Evolutionary conservation across 1,140 invertebrate species (phyloP), one percentile per base, ranked within the genome.

Genomic region (Chelonus insularis): DNA sequence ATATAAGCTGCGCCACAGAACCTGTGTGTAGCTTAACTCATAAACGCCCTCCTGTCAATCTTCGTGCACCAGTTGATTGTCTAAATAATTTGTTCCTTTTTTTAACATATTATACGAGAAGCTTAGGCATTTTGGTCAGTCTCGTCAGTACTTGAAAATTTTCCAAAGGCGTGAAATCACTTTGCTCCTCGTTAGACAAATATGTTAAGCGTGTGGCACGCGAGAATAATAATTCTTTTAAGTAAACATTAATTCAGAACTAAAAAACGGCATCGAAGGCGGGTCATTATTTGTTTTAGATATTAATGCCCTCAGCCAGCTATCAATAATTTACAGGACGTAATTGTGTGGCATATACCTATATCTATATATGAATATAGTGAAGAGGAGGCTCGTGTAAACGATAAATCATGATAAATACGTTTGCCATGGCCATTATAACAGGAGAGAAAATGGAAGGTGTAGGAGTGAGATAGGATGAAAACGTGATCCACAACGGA

Each of bases 321-420:
- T 69, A 77, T 75, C 70, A 66, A 75, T 77, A 77, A 76, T 72
- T 77, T 66, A 75, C 65, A 32, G 56, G 61, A 66, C 68, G 72
- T 74, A 77, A 75, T 78, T 68, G 69, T 67, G 70, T 67, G 66
- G 67, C 67, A 59, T 54, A 59, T 52, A 47, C 39, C 25, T 43
- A 43, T 12, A 52, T 18, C 48, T 41, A 48, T 55, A 45, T 25
- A 37, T 47, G 47, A 50, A 41, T 63, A 39, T 54, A 50, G 51
- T 18, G 36, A 60, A 70, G 63, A 70, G 64, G 61, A 68, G 63
- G 63, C 69, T 69, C 72, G 72, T 78, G 74, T 79, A 77, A 78
- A 79, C 76, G 68, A 78, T 79, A 77, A 79, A 79, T 79, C 77
- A 79, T 73, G 76, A 78, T 76, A 78, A 79, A 77, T 78, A 79